Evolutionary conservation across 2,113 vertebrate genomes (phyloP), one percentile per base, ranked within the genome.

Genomic region (Melanostigma gelatinosum): DNA sequence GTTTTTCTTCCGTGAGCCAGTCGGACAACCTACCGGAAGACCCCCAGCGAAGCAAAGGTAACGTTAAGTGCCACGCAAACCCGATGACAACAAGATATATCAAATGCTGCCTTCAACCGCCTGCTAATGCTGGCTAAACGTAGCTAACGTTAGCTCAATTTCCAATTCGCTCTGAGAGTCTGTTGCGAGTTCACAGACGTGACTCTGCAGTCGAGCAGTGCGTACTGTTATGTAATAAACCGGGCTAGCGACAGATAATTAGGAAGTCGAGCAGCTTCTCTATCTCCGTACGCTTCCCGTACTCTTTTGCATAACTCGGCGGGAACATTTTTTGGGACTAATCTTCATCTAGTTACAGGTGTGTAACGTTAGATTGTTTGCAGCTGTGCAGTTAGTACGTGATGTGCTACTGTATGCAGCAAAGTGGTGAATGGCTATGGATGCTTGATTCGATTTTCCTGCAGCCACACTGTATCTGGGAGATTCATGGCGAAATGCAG

Each of bases 151-250:
- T 92, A 82, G 83, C 85, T 27, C 29, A 38, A 65, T 70, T 68
- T 84, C 87, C 81, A 85, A 80, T 79, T 58, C 24, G 15, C 20
- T 1, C n/a, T 16, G 18, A 69, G 42, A 48, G 15, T 55, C 16
- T 54, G 64, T 50, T 9, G 8, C 1, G 44, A 42, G 40, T 48
- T 67, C 72, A 85, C 72, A 77, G 77, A 36, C 6, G 66, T 77
- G 70, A 60, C 84, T 82, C 67, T 67, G 83, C 80, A 70, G 79
- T 67, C 13, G 16, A 48, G 58, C 75, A 63, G 58, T 63, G 84
- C 60, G 75, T 82, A 64, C 29, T 72, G 63, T 93, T 88, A 89
- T 88, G 88, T 88, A 92, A 92, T 82, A 84, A 84, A 50, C 15
- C 64, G 54, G 57, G 66, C 40, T 62, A 34, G 40, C 4, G 36